Conservation (phyloP, 2,888 invertebrate genomes). For the Acleris sparsana region DNA sequence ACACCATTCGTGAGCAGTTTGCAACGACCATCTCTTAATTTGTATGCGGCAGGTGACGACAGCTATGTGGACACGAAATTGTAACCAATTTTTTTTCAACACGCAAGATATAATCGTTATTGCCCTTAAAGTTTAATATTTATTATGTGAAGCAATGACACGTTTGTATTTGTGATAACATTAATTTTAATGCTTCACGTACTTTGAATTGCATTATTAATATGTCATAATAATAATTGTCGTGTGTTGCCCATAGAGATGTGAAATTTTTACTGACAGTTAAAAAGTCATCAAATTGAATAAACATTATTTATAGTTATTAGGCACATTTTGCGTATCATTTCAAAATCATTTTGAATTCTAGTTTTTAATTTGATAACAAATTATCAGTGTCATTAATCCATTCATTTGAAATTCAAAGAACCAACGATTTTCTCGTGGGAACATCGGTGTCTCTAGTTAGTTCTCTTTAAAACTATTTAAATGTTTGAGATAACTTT, state of each 20-base stretch:
- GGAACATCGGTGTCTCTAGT: slow-evolving; percentile 8
- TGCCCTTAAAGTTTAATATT: slow-evolving; percentile 23
- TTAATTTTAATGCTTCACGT: neutral
- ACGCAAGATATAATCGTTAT: slow-evolving; percentile 21
- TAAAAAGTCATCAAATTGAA: neutral
- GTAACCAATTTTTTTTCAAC: slow-evolving; percentile 17
- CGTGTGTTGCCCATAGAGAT: no score
- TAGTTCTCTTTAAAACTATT: slow-evolving; percentile 18
- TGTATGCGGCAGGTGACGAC: slow-evolving; percentile 9
- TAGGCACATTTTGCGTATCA: neutral
- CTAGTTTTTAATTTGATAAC: neutral
- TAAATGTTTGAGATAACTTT: slow-evolving; percentile 20
- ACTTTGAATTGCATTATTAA: no score
- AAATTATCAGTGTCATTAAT: neutral
- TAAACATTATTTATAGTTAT: neutral
- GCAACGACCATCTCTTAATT: slow-evolving; percentile 25
- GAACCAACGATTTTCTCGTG: slow-evolving; percentile 17
- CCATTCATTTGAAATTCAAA: slow-evolving; percentile 19
- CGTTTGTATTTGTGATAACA: neutral
- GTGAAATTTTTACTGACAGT: no score
- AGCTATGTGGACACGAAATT: slow-evolving; percentile 8
- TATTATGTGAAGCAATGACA: slow-evolving; percentile 9
- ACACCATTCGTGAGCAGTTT: slow-evolving; percentile 33
- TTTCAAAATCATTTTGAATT: neutral
- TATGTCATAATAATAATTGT: no score